Conservation (phyloP, 2,113 vertebrate species). For the Rhodinocichla rosea region DNA sequence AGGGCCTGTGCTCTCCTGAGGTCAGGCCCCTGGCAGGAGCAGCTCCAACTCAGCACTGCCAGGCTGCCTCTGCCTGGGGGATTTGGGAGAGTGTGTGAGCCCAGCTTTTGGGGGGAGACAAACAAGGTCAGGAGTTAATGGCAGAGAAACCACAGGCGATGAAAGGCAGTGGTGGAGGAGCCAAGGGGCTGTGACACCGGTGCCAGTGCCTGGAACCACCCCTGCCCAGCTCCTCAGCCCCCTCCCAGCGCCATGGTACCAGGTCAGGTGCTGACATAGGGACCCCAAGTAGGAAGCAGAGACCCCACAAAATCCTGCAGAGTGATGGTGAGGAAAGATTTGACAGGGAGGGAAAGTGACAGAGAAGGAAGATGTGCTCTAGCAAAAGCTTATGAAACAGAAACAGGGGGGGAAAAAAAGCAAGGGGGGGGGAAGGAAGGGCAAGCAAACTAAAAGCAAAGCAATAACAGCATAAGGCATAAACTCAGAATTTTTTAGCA, state of each 20-base stretch:
- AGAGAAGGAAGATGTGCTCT: background rate
- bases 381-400: background rate
- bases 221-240: background rate
- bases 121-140: background rate
- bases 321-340: background rate
- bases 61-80: background rate
- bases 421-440: rapidly evolving
- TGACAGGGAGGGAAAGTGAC: background rate
- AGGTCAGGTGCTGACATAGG: background rate
- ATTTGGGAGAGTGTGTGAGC: background rate
- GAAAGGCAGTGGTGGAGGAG: background rate
- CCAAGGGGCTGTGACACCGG: background rate
- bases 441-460: background rate
- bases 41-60: background rate
- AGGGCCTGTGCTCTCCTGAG: background rate
- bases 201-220: background rate
- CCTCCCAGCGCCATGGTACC: rapidly evolving
- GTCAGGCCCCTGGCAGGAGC: background rate
- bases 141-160: background rate
- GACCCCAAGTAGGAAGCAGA: background rate
- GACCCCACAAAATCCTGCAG: background rate
- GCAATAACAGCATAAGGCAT: background rate
- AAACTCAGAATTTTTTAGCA: background rate
- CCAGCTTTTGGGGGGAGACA: rapidly evolving
- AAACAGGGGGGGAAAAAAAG: background rate